These are phyloP conservation scores for Cosmia trapezina DNA, from an alignment of 2,888 invertebrate genomes.

Conservation along the genomic window DNA sequence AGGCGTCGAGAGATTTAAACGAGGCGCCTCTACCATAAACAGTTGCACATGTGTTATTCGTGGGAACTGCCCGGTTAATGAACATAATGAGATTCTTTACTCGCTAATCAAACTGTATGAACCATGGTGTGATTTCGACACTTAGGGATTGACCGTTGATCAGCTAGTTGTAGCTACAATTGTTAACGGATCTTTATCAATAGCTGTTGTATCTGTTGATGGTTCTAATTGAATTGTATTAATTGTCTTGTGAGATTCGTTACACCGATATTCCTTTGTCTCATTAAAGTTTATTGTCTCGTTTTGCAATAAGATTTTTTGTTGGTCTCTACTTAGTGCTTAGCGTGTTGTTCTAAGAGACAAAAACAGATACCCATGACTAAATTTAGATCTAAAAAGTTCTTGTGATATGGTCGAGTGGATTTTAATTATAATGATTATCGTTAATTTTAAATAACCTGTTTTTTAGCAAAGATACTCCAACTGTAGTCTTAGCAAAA, in stretches of 20 bases:
- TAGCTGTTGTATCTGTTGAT: conserved; percentile 11
- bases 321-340: conserved; percentile 28
- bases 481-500: neutral
- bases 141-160: conserved; percentile 58
- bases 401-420: conserved; percentile 33
- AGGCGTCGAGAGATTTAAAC: conserved; percentile 81
- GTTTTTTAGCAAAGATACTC: neutral
- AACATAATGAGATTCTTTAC: conserved; percentile 81
- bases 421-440: conserved; percentile 28
- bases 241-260: conserved; percentile 43
- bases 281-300: conserved; percentile 52
- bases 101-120: conserved; percentile 80
- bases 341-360: conserved; percentile 34
- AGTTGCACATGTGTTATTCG: conserved; percentile 83
- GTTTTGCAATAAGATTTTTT: conserved; percentile 35
- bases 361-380: conserved; percentile 47
- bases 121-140: conserved; percentile 65
- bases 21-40: conserved; percentile 76
- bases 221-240: conserved; percentile 49
- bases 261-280: conserved; percentile 47
- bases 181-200: conserved; percentile 43
- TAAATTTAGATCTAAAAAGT: conserved; percentile 39
- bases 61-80: conserved; percentile 81
- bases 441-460: conserved; percentile 5
- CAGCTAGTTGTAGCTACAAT: conserved; percentile 30